Evolutionary conservation across 2,797 vertebrate genomes (phyloP).

Genomic region (Pseudochirops corinnae): DNA sequence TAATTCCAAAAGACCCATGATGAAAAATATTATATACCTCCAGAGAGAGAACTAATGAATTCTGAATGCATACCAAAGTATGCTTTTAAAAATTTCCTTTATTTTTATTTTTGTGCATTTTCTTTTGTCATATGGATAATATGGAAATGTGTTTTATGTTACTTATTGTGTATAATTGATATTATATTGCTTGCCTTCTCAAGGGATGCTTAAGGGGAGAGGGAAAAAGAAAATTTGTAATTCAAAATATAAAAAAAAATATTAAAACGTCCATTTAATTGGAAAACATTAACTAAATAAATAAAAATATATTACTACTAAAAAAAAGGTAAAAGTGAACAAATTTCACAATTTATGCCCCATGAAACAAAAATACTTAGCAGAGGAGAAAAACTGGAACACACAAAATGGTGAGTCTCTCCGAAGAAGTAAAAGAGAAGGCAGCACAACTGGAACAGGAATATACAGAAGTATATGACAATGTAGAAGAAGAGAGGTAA

Average conservation of each 20-base stretch:
- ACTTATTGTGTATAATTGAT: not conserved
- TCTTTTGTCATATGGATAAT: not conserved
- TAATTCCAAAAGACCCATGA: not conserved
- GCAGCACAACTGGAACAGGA: too few species aligned
- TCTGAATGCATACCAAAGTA: not conserved
- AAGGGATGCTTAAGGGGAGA: not conserved
- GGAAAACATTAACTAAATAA: too few species aligned
- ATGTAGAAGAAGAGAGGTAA: too few species aligned
- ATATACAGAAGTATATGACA: too few species aligned
- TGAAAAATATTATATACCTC: not conserved
- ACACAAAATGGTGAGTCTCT: too few species aligned
- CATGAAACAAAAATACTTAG: too few species aligned
- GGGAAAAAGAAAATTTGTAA: not conserved
- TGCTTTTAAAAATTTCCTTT: not conserved
- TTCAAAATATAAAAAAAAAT: slow-evolving; percentile 18
- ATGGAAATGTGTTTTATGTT: not conserved
- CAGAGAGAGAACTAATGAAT: not conserved
- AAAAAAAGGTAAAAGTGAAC: too few species aligned
- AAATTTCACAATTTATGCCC: too few species aligned
- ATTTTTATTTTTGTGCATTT: not conserved
- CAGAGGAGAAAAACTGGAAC: too few species aligned
- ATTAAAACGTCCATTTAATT: not conserved
- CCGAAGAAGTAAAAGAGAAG: too few species aligned
- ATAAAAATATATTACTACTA: too few species aligned
- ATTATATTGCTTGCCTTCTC: not conserved